Evolutionary conservation across 2,113 vertebrate genomes (phyloP), one percentile per base, ranked within the genome.

Genomic region (Corvus moneduloides): DNA sequence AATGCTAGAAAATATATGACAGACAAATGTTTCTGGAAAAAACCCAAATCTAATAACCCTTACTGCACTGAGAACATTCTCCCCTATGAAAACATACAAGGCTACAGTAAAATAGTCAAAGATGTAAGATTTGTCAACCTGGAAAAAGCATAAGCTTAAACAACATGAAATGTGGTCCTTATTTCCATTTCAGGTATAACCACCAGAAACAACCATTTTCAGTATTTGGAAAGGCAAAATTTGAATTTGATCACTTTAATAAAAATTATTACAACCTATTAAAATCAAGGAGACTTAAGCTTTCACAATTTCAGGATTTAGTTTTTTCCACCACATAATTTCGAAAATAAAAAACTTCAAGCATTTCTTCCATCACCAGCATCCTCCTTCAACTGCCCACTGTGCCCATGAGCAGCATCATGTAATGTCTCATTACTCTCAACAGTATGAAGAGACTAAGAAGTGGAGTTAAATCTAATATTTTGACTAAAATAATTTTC

Each of bases 281-380:
- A 95, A 91, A 85, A 90, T 56, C 43, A 62, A 78, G 35, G 48
- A 87, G 56, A 93, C 69, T 63, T 69, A 84, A 64, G 13, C 49
- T 78, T 85, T 85, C 80, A 91, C 37, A 88, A 92, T 43, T 91
- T 22, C 30, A 20, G n/a, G 56, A 91, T 87, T 86, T 72, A 11
- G 10, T 69, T 84, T 86, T 84, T 92, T 73, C 86, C 5, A 3
- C 16, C 44, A 71, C 61, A 22, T 71, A 46, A 74, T 82, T 14
- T 79, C 62, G 86, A 90, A 86, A 86, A 94, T 20, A 54, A 84
- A 89, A 90, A 52, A 39, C 69, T 64, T 93, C 77, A 76, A 86
- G 39, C 41, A 33, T 39, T 75, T 51, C 48, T 84, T 72, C 73
- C 59, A 81, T 62, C 71, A 61, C 23, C 51, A 89, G 56, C 87